Percentiles rank a stretch among this genome's conserved stretches.
Evolutionary conservation across 92 coral and sea anemone genomes (phyloP).

Genomic region (Micromussa lordhowensis): DNA sequence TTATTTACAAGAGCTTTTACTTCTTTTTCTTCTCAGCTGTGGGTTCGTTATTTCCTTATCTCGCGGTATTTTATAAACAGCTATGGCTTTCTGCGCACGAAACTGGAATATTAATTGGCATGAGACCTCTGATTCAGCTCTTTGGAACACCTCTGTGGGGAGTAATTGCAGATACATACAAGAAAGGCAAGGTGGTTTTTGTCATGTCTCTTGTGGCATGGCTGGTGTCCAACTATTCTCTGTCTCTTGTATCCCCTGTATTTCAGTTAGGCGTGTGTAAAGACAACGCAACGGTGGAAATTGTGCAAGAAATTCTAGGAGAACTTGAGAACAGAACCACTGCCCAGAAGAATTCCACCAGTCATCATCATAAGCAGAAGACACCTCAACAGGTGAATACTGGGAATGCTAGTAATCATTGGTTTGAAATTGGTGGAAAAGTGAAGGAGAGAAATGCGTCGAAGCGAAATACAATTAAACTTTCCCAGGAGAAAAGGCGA

Average conservation of each 20-base stretch:
- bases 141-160: slow-evolving; percentile 91
- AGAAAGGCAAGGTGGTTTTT: slow-evolving; percentile 74
- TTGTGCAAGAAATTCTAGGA: slow-evolving; percentile 68
- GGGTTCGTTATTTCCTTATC: slow-evolving; percentile 90
- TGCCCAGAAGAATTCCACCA: not conserved
- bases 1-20: slow-evolving; percentile 85
- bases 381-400: not conserved
- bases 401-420: slow-evolving; percentile 15
- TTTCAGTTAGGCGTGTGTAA: slow-evolving; percentile 70
- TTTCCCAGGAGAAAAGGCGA: not conserved
- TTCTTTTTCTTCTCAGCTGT: slow-evolving; percentile 88
- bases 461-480: not conserved
- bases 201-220: slow-evolving; percentile 82
- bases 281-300: slow-evolving; percentile 74
- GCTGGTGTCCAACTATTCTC: slow-evolving; percentile 79
- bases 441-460: not conserved
- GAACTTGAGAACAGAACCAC: slow-evolving; percentile 22
- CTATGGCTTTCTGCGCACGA: slow-evolving; percentile 90
- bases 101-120: slow-evolving; percentile 90
- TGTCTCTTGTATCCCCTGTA: slow-evolving; percentile 79
- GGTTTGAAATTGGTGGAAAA: slow-evolving; percentile 39
- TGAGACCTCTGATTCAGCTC: slow-evolving; percentile 83
- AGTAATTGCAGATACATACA: slow-evolving; percentile 77
- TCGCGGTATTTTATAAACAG: slow-evolving; percentile 94
- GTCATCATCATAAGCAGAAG: not conserved